Conservation (phyloP, 1,140 invertebrate genomes). For the Pogonus chalceus region DNA sequence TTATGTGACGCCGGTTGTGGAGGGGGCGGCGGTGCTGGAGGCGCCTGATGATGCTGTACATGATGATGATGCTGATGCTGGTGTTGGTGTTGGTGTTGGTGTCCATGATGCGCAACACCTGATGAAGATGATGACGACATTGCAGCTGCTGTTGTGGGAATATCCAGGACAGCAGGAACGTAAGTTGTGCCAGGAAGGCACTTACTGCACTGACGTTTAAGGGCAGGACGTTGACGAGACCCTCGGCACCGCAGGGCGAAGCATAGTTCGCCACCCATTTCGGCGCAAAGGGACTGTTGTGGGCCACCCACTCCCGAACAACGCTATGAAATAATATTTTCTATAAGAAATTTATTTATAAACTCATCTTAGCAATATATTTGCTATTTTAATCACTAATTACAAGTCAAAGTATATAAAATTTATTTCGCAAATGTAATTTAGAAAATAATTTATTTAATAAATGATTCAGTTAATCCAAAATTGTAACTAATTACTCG, state of each 20-base stretch:
- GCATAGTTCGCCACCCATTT: conserved; percentile 71
- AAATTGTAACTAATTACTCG: too few species aligned
- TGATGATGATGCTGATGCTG: conserved; percentile 22
- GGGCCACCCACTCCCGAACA: conserved; percentile 22
- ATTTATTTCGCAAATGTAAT: too few species aligned
- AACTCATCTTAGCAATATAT: too few species aligned
- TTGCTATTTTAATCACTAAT: too few species aligned
- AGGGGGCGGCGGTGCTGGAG: neutral
- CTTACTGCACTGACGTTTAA: conserved; percentile 55
- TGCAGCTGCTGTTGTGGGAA: conserved; percentile 28
- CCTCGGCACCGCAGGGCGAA: conserved; percentile 65
- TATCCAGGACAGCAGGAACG: conserved; percentile 27
- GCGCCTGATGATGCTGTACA: conserved; percentile 6
- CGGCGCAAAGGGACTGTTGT: conserved; percentile 68
- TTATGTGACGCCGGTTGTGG: neutral
- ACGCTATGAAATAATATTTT: neutral
- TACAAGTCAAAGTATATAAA: too few species aligned
- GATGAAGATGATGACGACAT: conserved; percentile 25
- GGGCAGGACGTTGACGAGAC: conserved; percentile 51
- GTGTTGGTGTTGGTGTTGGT: conserved; percentile 17
- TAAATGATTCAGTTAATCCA: too few species aligned
- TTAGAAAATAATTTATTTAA: too few species aligned
- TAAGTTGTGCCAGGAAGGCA: conserved; percentile 38
- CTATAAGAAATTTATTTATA: too few species aligned
- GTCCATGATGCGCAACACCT: conserved; percentile 31